Base-by-base conservation (phyloP, 2,113 vertebrate genomes). In the Chaenocephalus aceratus region DNA sequence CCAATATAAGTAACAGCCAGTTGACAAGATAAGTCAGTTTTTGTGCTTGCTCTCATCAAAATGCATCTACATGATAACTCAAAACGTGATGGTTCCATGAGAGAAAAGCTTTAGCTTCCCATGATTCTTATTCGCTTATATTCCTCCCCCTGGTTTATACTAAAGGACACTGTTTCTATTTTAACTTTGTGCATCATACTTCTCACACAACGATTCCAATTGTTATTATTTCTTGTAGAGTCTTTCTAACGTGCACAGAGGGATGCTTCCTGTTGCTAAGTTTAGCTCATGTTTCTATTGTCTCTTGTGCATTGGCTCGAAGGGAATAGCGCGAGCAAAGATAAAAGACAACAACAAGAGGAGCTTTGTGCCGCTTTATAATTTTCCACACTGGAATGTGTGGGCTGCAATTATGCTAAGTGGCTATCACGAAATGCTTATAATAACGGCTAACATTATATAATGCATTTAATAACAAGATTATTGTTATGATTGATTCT, bases 251-350 rank as follows among this genome's bases (percentile, higher is more conserved):
- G 52, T 68, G 79, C 85, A 58, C 66, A 46, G n/a, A 80, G 79
- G 51, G 85, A 88, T 51, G 88, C 72, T 91, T 93, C 87, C 87
- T 91, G 88, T 91, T 92, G 88, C 86, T 89, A 83, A 91, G n/a
- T 84, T 82, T 67, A 79, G 86, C 64, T 84, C 70, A 58, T 82
- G 85, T 91, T 85, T 68, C 81, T 57, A 69, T 93, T 84, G 89
- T 94, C 87, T 86, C 82, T 14, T 44, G 88, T 75, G 88, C 75
- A 63, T 53, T n/a, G 77, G 83, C 84, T 89, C 54, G 15, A 5
- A 57, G 89, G 90, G 83, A 88, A 87, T 82, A 72, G 88, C 76
- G 63, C 36, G 77, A 79, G 81, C 88, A 82, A 75, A 86, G 87
- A 91, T 92, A 73, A 86, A 90, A 90, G 86, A 78, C 54, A 87